phyloP scores from a whole-genome alignment of 2,797 vertebrate species.

The Protosalanx chinensis region DNA sequence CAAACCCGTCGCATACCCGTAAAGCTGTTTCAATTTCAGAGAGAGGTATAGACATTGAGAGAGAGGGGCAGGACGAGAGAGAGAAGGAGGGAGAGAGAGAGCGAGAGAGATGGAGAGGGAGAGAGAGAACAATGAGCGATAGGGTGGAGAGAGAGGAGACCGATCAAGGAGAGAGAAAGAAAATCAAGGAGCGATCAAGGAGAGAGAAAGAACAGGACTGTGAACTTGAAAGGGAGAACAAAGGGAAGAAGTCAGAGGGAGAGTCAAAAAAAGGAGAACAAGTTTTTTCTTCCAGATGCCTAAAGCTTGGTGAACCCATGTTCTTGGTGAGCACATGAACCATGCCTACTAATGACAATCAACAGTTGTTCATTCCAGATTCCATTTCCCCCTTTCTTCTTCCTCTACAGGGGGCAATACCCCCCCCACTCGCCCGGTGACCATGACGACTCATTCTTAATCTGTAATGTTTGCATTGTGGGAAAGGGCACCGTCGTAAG shows the following conservation, averaged over 20 bases:
- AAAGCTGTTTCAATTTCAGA: no score
- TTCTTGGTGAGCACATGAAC: no score
- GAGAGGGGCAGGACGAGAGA: neutral
- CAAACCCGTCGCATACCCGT: no score
- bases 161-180: neutral
- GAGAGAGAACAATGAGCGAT: neutral
- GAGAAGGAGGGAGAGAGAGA: neutral
- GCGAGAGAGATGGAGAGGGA: neutral
- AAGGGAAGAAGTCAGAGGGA: neutral
- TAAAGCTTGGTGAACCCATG: no score
- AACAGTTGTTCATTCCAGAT: no score
- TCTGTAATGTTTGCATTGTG: constrained; percentile 8
- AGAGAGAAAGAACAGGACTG: neutral
- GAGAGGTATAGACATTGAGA: no score
- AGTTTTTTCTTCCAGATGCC: no score
- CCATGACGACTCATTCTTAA: neutral
- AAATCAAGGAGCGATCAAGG: neutral
- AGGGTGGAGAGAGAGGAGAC: neutral
- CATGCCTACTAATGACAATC: no score
- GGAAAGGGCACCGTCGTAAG: constrained; percentile 39
- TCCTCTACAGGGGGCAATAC: neutral
- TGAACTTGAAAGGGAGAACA: no score
- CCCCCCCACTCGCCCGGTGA: neutral
- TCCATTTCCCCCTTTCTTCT: neutral
- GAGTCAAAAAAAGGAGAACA: neutral